Evolutionary conservation across 2,113 vertebrate genomes (phyloP).

Genomic region (Xyliphius kryptos): DNA sequence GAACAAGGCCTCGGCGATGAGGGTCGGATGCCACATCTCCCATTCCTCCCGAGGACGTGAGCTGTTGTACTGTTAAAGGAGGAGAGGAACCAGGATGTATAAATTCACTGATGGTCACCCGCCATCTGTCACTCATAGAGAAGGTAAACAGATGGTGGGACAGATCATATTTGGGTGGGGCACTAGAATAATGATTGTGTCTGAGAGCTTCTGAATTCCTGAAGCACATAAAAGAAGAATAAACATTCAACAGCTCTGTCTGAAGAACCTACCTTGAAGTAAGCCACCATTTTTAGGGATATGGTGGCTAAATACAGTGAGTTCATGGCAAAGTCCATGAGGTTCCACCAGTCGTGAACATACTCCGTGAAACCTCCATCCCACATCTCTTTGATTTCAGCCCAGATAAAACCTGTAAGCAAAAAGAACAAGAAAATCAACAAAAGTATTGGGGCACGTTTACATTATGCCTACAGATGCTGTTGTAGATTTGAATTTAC

Average conservation of each 20-base stretch:
- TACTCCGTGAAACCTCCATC: conserved; percentile 84
- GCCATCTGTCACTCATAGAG: too few species aligned
- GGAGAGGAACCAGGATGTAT: too few species aligned
- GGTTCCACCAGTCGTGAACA: conserved; percentile 84
- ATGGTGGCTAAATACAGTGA: conserved; percentile 86
- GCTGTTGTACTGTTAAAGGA: conserved; percentile 45
- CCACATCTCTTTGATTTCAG: conserved; percentile 90
- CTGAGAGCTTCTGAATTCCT: too few species aligned
- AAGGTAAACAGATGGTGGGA: neutral
- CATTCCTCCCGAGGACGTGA: conserved; percentile 64
- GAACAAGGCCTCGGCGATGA: conserved; percentile 82
- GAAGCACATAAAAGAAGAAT: too few species aligned
- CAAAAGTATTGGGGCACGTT: too few species aligned
- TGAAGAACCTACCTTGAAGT: conserved; percentile 71
- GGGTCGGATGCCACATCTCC: conserved; percentile 86
- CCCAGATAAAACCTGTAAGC: conserved; percentile 80
- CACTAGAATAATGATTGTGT: too few species aligned
- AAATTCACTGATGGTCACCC: too few species aligned
- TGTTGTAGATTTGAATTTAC: too few species aligned
- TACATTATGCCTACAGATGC: too few species aligned
- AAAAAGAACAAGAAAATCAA: neutral
- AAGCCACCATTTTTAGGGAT: conserved; percentile 84
- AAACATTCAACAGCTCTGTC: neutral
- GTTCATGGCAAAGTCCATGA: conserved; percentile 91
- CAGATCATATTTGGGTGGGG: neutral